phyloP scores from a whole-genome alignment of 2,797 vertebrate species.

The Coranthus polyacanthus region DNA sequence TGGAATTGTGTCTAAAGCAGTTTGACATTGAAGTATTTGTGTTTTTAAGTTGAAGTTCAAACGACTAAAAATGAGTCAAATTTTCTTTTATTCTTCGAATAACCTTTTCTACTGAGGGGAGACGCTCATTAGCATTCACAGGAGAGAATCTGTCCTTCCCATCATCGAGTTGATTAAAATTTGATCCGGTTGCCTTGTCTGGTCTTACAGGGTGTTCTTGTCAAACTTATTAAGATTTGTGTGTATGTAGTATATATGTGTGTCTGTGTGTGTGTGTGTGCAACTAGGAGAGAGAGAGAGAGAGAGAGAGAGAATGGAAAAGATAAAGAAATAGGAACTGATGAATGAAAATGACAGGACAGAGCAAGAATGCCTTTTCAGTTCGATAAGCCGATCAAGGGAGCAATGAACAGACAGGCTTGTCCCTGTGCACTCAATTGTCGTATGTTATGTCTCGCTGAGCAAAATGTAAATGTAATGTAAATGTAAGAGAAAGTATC shows the following conservation, averaged over 20 bases:
- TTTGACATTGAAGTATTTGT: conserved; percentile 11
- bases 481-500: conserved; percentile 39
- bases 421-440: conserved; percentile 3
- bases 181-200: conserved; percentile 50
- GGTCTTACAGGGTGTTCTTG: conserved; percentile 50
- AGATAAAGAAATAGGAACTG: conserved; percentile 15
- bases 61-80: neutral
- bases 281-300: neutral
- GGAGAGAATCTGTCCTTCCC: conserved; percentile 38
- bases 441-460: conserved; percentile 19
- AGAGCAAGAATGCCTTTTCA: neutral
- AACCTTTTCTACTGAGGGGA: conserved; percentile 31
- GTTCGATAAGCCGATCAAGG: conserved; percentile 27
- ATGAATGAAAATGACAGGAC: conserved; percentile 25
- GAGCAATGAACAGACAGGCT: conserved; percentile 4
- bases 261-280: conserved; percentile 6
- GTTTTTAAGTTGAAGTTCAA: neutral
- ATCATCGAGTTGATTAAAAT: conserved; percentile 57
- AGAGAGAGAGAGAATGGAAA: neutral
- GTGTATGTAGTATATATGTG: conserved; percentile 10
- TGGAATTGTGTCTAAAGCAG: neutral
- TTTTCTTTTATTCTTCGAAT: conserved; percentile 18
- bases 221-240: conserved; percentile 47
- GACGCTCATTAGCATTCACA: conserved; percentile 46
- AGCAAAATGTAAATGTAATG: conserved; percentile 51